Base-by-base conservation (phyloP, 2,113 vertebrate species). In the Theristicus caerulescens region DNA sequence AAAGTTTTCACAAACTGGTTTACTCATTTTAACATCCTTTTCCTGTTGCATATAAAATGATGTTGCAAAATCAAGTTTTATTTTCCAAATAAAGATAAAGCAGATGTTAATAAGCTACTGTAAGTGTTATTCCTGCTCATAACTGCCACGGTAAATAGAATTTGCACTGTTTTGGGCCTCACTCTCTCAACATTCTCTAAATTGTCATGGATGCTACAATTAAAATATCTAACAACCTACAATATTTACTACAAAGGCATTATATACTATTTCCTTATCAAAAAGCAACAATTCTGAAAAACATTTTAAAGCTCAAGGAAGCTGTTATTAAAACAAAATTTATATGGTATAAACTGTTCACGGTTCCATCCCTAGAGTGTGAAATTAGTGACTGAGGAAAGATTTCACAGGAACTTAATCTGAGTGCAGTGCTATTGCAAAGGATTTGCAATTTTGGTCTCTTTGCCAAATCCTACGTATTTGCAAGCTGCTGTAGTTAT, bases 381-480 rank as follows among this genome's bases (percentile, higher is more conserved):
- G 93, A 95, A 97, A 93, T 96, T 91, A 92, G 85, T 57, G 86
- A 94, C 66, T 40, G 84, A 86, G 51, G 88, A 78, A 94, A 91
- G 96, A 97, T 97, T 97, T 98, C 96, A 97, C 88, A 97, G 96
- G 88, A 94, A 70, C 83, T 92, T 93, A 67, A 65, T 81, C 40
- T 90, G 81, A 94, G 61, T 13, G 61, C 65, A 71, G 5, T 55
- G 85, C 82, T 74, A 67, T 20, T 86, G 83, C 81, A 31, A 85
- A 42, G 69, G 96, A 93, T 96, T 88, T 92, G 86, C 42, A 64
- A 21, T 34, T 96, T 46, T 70, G 86, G 69, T 77, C 69, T 79
- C 88, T 80, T 69, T 26, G 92, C 97, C 95, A 97, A 97, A 97
- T 86, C 90, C 91, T 82, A 81, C 21, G 5, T 95, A 91, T 95